Conservation (phyloP, 2,113 vertebrate genomes). For the Chloropsis cyanopogon region DNA sequence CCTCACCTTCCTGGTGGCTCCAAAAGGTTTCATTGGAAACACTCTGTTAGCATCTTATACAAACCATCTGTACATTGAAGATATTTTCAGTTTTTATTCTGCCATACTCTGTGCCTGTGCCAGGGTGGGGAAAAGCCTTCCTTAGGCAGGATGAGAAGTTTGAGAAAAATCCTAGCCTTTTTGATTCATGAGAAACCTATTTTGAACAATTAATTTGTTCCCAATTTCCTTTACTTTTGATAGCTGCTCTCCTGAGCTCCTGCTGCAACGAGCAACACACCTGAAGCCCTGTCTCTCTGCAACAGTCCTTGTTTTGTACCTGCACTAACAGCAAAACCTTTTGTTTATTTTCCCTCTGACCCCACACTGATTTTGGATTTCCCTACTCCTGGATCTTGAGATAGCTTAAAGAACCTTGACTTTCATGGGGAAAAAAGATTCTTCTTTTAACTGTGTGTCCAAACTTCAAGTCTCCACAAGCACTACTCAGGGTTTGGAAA, state of each 20-base stretch:
- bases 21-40: background rate
- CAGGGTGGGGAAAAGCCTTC: background rate
- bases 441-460: background rate
- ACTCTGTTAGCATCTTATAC: background rate
- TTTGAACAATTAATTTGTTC: background rate
- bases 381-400: background rate
- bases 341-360: background rate
- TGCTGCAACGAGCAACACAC: background rate
- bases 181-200: background rate
- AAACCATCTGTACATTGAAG: conserved; percentile 52
- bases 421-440: background rate
- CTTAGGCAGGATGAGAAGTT: background rate
- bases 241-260: background rate
- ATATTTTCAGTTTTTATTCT: background rate
- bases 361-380: background rate
- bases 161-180: background rate
- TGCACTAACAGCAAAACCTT: background rate
- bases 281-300: background rate
- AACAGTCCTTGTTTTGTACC: background rate
- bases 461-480: background rate
- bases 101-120: background rate
- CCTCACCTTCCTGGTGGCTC: background rate
- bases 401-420: background rate
- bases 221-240: background rate
- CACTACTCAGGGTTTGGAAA: background rate